A percentile compares a stretch with the other conserved stretches of the same genome.
Conservation (phyloP, 1,140 invertebrate species). For the Drosophila watanabei region DNA sequence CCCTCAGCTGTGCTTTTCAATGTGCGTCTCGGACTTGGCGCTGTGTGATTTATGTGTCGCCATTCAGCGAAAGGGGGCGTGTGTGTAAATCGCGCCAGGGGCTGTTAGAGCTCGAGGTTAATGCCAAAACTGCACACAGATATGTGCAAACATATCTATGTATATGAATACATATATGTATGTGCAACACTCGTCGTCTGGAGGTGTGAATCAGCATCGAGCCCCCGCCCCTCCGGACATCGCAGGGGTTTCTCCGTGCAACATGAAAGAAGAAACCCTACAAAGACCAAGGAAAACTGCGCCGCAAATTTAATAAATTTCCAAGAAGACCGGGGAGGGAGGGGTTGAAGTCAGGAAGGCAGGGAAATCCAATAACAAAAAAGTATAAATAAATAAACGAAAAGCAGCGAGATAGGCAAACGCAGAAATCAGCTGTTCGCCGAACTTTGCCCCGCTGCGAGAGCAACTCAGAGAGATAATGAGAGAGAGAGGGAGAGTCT, state of each 20-base stretch:
- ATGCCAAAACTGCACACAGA: conserved; percentile 6
- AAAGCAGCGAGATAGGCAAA: conserved; percentile 39
- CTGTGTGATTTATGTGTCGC: conserved; percentile 70
- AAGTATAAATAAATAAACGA: conserved; percentile 27
- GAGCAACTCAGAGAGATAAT: background rate
- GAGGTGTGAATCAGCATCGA: conserved; percentile 59
- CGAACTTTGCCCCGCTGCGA: no score
- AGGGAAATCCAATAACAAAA: conserved; percentile 48
- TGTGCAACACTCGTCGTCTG: conserved; percentile 17
- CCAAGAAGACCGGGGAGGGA: conserved; percentile 1
- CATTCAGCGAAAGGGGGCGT: conserved; percentile 51
- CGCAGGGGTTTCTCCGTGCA: conserved; percentile 49
- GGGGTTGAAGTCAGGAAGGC: conserved; percentile 2
- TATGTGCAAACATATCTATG: background rate
- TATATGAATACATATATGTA: background rate
- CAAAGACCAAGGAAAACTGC: conserved; percentile 59
- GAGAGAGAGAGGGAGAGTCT: background rate
- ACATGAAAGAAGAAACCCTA: conserved; percentile 63
- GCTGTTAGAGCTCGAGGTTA: conserved; percentile 9
- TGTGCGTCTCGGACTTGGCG: conserved; percentile 43
- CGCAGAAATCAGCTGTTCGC: conserved; percentile 52
- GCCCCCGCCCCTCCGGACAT: conserved; percentile 2
- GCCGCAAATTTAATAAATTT: conserved; percentile 58
- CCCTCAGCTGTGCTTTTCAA: conserved; percentile 12
- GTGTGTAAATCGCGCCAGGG: conserved; percentile 32